Base-by-base conservation (phyloP, 2,888 invertebrate genomes). In the Apotomis turbidana region DNA sequence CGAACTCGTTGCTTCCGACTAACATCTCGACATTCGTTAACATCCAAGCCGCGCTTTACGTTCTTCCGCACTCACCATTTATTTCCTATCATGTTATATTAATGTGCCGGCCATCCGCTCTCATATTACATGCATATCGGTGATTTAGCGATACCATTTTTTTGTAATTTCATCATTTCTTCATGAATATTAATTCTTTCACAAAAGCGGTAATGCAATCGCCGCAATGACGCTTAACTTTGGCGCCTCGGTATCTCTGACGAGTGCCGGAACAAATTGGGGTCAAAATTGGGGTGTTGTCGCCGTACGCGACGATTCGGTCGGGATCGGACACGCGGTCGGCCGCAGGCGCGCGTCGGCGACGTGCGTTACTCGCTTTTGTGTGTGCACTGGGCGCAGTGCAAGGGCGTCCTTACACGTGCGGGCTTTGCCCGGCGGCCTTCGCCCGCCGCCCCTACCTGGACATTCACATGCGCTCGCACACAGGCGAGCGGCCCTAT, bases 401-500 rank as follows among this genome's bases (percentile, higher is more conserved):
- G 93, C 91, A 88, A 84, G 92, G 90, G 90, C 90, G 90, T 75
- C 89, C 90, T 83, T 88, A 80, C 89, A 81, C 90, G 89, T 87
- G 90, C 91, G 90, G 89, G 90, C 90, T 82, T 78, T 89, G 91
- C 89, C 91, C 91, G 85, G 88, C 90, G 87, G 90, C 91, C 85
- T 89, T 90, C 89, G 88, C 87, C 84, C 90, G 93, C 84, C 91
- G 91, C 85, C 89, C 90, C 86, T 87, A 90, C 88, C 90, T 91
- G 88, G 93, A 91, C 90, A 90, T 88, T 89, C 93, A 93, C 92
- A 88, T 90, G 91, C 92, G 94, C 90, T 90, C 90, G 90, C 92
- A 91, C 86, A 91, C 93, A 93, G 93, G 96, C 83, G 96, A 94
- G 90, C 93, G 94, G 90, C 94, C 94, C 81, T 94, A 94, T 90